phyloP scores from a whole-genome alignment of 2,797 vertebrate species.

The Enteromius unitaeniatus region DNA sequence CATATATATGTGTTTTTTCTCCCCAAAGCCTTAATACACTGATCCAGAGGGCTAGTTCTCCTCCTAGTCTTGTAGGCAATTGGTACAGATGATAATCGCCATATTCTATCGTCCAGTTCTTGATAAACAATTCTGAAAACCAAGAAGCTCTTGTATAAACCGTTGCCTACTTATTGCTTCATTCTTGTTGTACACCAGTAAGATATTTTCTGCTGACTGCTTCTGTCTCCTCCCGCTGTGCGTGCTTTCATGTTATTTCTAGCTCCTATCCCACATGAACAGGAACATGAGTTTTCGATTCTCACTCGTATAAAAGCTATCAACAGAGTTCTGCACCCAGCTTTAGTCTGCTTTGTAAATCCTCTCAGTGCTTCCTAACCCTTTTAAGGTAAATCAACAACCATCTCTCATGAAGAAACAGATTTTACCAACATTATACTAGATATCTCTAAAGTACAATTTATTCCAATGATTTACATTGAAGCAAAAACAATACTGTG shows the following conservation, averaged over 20 bases:
- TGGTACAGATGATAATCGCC: neutral
- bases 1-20: neutral
- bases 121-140: neutral
- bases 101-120: neutral
- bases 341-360: neutral
- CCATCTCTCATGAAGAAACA: neutral
- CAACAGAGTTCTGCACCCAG: constrained; percentile 8
- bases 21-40: neutral
- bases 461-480: neutral
- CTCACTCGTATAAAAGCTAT: neutral
- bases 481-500: neutral
- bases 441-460: no score
- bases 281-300: neutral
- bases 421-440: neutral
- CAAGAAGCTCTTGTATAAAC: constrained; percentile 10
- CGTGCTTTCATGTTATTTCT: constrained; percentile 28
- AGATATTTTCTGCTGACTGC: constrained; percentile 31
- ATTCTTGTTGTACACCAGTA: neutral
- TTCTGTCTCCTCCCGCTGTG: constrained; percentile 5
- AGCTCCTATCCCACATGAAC: constrained; percentile 31
- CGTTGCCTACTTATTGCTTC: constrained; percentile 15
- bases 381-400: neutral
- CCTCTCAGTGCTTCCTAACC: neutral
- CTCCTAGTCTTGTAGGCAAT: neutral
- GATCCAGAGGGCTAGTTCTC: neutral